Conservation (phyloP, 2,797 vertebrate species). For the Nasua narica region DNA sequence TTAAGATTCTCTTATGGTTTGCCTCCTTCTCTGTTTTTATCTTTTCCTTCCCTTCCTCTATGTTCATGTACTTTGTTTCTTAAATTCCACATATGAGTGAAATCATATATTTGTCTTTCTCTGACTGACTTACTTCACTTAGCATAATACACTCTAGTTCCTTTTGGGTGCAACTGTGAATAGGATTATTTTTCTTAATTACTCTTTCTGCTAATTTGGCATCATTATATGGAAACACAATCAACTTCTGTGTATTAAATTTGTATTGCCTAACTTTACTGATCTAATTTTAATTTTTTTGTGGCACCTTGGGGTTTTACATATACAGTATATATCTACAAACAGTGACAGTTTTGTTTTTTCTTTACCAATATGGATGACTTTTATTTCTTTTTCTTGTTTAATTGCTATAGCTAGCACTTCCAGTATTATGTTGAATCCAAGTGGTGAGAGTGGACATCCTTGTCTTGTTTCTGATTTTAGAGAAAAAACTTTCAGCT, state of each 20-base stretch:
- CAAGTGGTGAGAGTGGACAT: not conserved
- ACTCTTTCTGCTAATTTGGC: not conserved
- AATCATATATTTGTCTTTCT: not conserved
- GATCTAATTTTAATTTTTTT: not conserved
- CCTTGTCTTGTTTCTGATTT: not conserved
- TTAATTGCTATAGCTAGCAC: not conserved
- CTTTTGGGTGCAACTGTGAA: not conserved
- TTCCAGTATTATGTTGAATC: not conserved
- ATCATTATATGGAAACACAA: not conserved
- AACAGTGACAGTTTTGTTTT: not conserved
- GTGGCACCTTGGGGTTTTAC: not conserved
- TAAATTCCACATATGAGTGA: not conserved
- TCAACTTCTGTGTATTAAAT: not conserved
- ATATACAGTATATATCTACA: not conserved
- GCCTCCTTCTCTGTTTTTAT: not conserved
- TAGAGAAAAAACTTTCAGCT: not conserved
- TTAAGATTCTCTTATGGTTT: not conserved
- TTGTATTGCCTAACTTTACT: not conserved
- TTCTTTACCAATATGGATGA: not conserved
- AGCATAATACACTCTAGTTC: not conserved
- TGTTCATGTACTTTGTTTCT: not conserved
- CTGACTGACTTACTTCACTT: not conserved
- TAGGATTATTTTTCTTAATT: not conserved
- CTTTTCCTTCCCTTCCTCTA: not conserved
- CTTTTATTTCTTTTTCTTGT: not conserved